Percentiles rank a stretch among this genome's conserved stretches.
Evolutionary conservation across 2,797 vertebrate species (phyloP).

Genomic region (Neosilurus mollespiculum): DNA sequence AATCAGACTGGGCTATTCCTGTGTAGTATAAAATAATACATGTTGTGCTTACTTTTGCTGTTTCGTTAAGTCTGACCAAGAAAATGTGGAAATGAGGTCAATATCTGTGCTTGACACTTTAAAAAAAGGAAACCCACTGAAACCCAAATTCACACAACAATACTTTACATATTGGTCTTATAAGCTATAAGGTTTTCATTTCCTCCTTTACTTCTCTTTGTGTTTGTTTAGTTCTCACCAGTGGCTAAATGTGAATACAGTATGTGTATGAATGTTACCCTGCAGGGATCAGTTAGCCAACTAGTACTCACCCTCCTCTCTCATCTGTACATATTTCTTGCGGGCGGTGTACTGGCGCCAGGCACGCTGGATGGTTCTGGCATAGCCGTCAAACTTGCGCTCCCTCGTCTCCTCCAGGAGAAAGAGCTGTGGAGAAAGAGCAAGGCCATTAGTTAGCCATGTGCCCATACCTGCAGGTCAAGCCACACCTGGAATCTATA

Average conservation of each 20-base stretch:
- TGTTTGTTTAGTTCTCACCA: not conserved
- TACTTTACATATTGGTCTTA: not conserved
- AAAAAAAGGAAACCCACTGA: conserved; percentile 31
- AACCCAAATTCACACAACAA: not conserved
- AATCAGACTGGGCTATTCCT: too few relatives aligned
- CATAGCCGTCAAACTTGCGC: conserved; percentile 93
- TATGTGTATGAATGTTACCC: not conserved
- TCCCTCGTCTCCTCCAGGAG: conserved; percentile 95
- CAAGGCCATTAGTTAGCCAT: not conserved
- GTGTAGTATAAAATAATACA: too few relatives aligned
- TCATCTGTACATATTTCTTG: conserved; percentile 97
- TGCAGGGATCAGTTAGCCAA: not conserved
- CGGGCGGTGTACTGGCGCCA: conserved; percentile 91
- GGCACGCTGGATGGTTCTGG: conserved; percentile 90
- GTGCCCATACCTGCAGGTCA: not conserved
- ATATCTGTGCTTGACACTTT: not conserved
- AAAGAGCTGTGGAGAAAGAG: conserved; percentile 79
- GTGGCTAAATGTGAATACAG: not conserved
- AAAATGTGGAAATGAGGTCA: conserved; percentile 23
- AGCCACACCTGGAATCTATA: not conserved
- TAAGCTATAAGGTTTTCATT: conserved; percentile 13
- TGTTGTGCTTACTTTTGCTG: too few relatives aligned
- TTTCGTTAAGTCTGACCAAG: not conserved
- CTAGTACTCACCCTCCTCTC: conserved; percentile 86
- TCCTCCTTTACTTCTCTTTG: not conserved